Percentiles rank a stretch among this genome's conserved stretches.
These are phyloP conservation scores for Andrena marginata DNA, from an alignment of 2,888 invertebrate genomes.

Conservation along the genomic window DNA sequence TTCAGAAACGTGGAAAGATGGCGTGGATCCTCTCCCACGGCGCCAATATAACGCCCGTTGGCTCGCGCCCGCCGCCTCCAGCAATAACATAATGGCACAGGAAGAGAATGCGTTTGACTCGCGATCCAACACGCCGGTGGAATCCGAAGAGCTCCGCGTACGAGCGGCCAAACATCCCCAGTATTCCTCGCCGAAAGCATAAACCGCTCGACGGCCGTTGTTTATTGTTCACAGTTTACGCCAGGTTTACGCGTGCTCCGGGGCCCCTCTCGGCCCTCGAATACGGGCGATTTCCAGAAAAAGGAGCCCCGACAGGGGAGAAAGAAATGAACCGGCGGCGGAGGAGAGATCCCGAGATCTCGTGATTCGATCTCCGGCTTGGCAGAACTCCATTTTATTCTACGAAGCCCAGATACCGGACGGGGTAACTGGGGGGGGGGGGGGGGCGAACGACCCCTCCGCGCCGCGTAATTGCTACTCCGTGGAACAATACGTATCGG, in stretches of 20 bases:
- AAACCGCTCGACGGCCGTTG: conserved; percentile 69
- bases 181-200: conserved; percentile 77
- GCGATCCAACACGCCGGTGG: conserved; percentile 82
- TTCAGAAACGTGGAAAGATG: conserved; percentile 41
- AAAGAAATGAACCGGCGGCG: conserved; percentile 24
- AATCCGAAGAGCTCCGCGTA: conserved; percentile 79
- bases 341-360: conserved; percentile 31
- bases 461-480: conserved; percentile 3
- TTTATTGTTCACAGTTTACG: conserved; percentile 70
- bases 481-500: not conserved
- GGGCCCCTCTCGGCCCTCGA: conserved; percentile 23
- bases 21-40: conserved; percentile 57
- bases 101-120: conserved; percentile 82
- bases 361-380: conserved; percentile 37
- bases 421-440: not conserved
- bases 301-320: conserved; percentile 28
- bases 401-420: conserved; percentile 15
- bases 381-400: conserved; percentile 48
- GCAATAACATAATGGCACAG: conserved; percentile 81
- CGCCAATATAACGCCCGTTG: conserved; percentile 66
- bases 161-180: conserved; percentile 79
- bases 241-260: conserved; percentile 63
- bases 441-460: conserved; percentile 1
- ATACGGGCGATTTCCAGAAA: conserved; percentile 47
- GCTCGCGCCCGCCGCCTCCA: conserved; percentile 61